Base-by-base conservation (phyloP, 2,888 invertebrate genomes). In the Cryptops parisi region DNA sequence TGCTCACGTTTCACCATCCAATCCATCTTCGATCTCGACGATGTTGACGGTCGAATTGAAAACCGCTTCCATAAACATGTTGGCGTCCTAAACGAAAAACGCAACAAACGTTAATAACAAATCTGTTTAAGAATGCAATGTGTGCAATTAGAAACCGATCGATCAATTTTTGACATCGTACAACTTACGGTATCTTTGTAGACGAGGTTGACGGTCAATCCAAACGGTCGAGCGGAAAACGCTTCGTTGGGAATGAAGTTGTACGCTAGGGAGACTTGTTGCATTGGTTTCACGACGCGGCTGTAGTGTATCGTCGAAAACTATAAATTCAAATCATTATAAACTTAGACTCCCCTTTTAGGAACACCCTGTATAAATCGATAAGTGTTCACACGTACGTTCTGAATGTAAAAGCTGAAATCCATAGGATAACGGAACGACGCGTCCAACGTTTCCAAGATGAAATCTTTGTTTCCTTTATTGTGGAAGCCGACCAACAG, bases 381-480 rank as follows among this genome's bases (percentile, higher is more conserved):
- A n/a, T n/a, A n/a, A n/a, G n/a, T n/a, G n/a, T n/a, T n/a, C 9
- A 54, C 17, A 38, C 69, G 62, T 62, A 74, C 74, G 73, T 98
- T 99, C 72, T 97, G 96, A 61, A 99, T 93, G 73, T 87, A 88
- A 72, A 90, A 98, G 61, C 84, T 90, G 73, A 90, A 98, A 72
- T 98, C 97, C 84, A 94, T 88, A 6, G 97, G 96, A 68, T 97
- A 98, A 62, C 96, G 83, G 80, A 99, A 96, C 0, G 97, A 96
- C 0, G 96, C 94, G 64, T 97, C 97, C 66, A 97, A 77, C 4
- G 84, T 82, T 67, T 98, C 94, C 22, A 99, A 79, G 23, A 84
- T 71, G 65, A 96, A 94, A 61, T 94, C 90, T 61, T 84, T 80
- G 55, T 81, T 77, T 47, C 96, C 98, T 67, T 88, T 89, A 75